phyloP scores from a whole-genome alignment of 2,113 vertebrate species.

The Astur gentilis region DNA sequence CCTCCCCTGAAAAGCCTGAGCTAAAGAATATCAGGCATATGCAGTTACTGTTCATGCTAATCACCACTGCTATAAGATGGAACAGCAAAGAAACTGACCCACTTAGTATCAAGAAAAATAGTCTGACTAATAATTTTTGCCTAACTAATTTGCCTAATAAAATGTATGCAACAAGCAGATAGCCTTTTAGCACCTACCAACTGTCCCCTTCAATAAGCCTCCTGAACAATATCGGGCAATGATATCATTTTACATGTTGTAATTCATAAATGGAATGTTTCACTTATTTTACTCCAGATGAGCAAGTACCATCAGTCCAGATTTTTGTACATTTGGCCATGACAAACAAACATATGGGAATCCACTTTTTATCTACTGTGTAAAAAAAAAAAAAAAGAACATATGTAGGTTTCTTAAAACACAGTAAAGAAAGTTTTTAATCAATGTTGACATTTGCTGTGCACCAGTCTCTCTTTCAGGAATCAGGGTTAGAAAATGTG shows the following conservation, averaged over 20 bases:
- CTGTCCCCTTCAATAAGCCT: background rate
- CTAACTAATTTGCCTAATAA: background rate
- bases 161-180: background rate
- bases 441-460: background rate
- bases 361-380: background rate
- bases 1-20: background rate
- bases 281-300: background rate
- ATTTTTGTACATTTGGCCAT: conserved; percentile 32
- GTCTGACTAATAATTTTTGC: background rate
- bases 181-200: background rate
- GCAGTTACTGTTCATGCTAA: conserved; percentile 5
- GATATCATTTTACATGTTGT: background rate
- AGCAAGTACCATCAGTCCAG: conserved; percentile 11
- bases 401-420: conserved; percentile 32
- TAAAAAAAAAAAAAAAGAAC: background rate
- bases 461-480: background rate
- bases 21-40: conserved; percentile 26
- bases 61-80: background rate
- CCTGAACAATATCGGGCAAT: background rate
- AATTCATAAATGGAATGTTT: background rate
- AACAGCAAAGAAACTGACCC: background rate
- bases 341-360: conserved; percentile 43
- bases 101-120: background rate
- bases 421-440: conserved; percentile 12
- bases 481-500: background rate